Base-by-base conservation (phyloP, 2,113 vertebrate species). In the Pseudorhombus dupliciocellatus region DNA sequence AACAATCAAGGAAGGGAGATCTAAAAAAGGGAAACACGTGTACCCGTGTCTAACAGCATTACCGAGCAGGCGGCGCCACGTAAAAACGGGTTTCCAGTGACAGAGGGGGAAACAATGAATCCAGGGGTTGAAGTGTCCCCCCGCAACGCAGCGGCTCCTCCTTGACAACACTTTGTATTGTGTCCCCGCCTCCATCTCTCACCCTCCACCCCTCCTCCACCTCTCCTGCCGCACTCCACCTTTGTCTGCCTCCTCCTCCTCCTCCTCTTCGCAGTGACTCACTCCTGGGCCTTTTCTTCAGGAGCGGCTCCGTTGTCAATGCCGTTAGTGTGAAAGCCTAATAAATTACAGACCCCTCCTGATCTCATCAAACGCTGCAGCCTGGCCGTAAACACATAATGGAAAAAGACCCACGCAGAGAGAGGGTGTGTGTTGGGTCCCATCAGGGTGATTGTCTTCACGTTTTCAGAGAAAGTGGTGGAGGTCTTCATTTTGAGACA, bases 301-400 rank as follows among this genome's bases (percentile, higher is more conserved):
- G 51, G 53, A 62, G 69, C 31, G 4, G 48, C 66, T 54, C n/a
- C 76, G 68, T 65, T 25, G 6, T 83, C 79, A 73, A 85, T 77
- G 81, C 84, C 56, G 77, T 82, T 61, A 70, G 84, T 66, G 79
- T 75, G 70, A 83, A 85, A 75, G 88, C 73, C 77, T 83, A 82
- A 88, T 90, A 89, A 90, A 87, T 84, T 74, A 87, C 73, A 60
- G 75, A 56, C 65, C 70, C 80, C 70, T 75, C 77, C 75, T 74
- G 74, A 81, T 83, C 76, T 80, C 68, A 71, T 75, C 70, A 60
- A 75, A 67, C 20, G 30, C 51, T 79, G 75, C 69, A 50, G 76
- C 65, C 75, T 4, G 79, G 51, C 66, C 68, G 58, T 76, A 72
- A 84, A 80, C 60, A 56, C 69, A 60, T 64, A 81, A 82, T 58